phyloP scores from a whole-genome alignment of 1,140 invertebrate genomes.

The Orussus abietinus region DNA sequence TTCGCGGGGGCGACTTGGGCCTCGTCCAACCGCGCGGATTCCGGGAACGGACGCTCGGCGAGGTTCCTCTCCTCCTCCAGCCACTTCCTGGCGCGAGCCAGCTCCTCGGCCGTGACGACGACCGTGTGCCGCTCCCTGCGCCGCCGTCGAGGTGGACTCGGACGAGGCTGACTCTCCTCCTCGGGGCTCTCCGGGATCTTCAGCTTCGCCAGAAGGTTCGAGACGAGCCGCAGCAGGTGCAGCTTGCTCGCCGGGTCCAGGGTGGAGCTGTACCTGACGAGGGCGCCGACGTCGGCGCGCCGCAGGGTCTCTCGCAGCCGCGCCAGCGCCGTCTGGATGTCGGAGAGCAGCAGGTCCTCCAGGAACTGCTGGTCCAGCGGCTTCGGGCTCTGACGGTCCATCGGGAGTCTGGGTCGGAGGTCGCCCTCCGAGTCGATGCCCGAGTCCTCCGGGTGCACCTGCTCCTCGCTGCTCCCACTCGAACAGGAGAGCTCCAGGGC shows the following conservation, averaged over 20 bases:
- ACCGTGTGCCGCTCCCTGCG: slow-evolving; percentile 69
- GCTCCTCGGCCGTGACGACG: slow-evolving; percentile 73
- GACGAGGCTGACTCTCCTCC: slow-evolving; percentile 14
- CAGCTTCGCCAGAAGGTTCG: slow-evolving; percentile 69
- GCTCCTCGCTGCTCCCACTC: slow-evolving; percentile 30
- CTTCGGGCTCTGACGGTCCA: slow-evolving; percentile 12
- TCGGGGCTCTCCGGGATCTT: slow-evolving; percentile 45
- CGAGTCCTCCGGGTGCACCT: slow-evolving; percentile 29
- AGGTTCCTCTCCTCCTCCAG: slow-evolving; percentile 60
- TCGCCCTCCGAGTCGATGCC: slow-evolving; percentile 36
- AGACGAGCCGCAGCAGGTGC: slow-evolving; percentile 69
- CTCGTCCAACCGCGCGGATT: no score
- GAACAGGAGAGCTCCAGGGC: slow-evolving; percentile 43
- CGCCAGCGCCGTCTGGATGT: slow-evolving; percentile 73
- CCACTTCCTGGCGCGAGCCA: slow-evolving; percentile 69
- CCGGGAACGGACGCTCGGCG: no score
- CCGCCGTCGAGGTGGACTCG: slow-evolving; percentile 37
- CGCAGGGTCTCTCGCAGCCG: slow-evolving; percentile 69
- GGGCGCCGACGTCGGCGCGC: slow-evolving; percentile 52
- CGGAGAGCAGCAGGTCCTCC: slow-evolving; percentile 61
- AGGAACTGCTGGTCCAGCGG: slow-evolving; percentile 39
- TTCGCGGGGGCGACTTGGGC: no score
- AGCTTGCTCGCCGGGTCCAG: slow-evolving; percentile 56
- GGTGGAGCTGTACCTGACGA: slow-evolving; percentile 49
- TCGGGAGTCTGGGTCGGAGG: slow-evolving; percentile 16